phyloP scores from a whole-genome alignment of 2,888 invertebrate genomes.

The Salpingus planirostris region DNA sequence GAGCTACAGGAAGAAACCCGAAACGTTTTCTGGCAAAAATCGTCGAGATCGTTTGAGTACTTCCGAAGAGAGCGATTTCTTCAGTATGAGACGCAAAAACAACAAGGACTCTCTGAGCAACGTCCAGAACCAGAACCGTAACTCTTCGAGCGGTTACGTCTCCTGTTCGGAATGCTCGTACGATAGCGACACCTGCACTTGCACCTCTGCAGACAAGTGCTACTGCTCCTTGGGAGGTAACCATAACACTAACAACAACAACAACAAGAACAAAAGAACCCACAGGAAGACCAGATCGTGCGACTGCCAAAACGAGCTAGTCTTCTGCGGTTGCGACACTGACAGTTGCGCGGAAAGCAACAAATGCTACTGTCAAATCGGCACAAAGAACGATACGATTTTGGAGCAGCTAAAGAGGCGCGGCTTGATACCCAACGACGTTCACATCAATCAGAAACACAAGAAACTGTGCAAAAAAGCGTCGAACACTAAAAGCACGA shows the following conservation, averaged over 20 bases:
- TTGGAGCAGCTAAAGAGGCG: slow-evolving; percentile 45
- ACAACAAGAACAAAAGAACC: slow-evolving; percentile 44
- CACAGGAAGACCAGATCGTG: too few relatives aligned
- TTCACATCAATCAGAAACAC: slow-evolving; percentile 16
- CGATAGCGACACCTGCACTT: slow-evolving; percentile 76
- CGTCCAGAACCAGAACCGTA: slow-evolving; percentile 30
- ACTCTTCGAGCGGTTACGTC: slow-evolving; percentile 59
- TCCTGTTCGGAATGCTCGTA: slow-evolving; percentile 82
- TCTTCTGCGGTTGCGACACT: slow-evolving; percentile 71
- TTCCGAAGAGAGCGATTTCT: slow-evolving; percentile 43
- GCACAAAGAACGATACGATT: slow-evolving; percentile 28
- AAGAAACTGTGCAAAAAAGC: slow-evolving; percentile 36
- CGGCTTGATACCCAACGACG: slow-evolving; percentile 41
- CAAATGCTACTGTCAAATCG: slow-evolving; percentile 70
- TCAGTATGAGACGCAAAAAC: slow-evolving; percentile 34
- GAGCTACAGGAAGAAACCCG: slow-evolving; percentile 30
- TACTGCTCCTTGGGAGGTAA: slow-evolving; percentile 75
- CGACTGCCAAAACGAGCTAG: slow-evolving; percentile 48
- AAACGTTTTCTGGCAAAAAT: too few relatives aligned
- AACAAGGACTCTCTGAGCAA: slow-evolving; percentile 22
- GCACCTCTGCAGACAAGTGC: slow-evolving; percentile 69
- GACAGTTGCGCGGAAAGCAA: slow-evolving; percentile 82
- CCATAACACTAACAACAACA: slow-evolving; percentile 42
- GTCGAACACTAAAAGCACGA: slow-evolving; percentile 37
- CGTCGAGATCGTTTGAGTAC: slow-evolving; percentile 34